Base-by-base conservation (phyloP, 1,140 invertebrate species). In the Drosophila punjabiensis region DNA sequence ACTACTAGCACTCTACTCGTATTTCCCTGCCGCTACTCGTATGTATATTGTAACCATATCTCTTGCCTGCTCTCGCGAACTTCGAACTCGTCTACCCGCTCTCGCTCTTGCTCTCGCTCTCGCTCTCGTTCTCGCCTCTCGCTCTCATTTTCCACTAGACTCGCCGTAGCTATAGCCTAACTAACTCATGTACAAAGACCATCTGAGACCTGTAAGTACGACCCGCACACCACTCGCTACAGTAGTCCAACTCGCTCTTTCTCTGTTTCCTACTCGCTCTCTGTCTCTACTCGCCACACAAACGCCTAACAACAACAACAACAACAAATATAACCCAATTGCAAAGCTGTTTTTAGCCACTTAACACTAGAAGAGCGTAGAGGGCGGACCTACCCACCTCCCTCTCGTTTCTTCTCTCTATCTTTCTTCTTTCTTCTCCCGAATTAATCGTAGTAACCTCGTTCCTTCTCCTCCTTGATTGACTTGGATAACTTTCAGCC, bases 131-230 rank as follows among this genome's bases (percentile, higher is more conserved):
- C 53, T 56, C 18, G 53, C 32, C 24, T 55, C 48, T 18, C 45
- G 52, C 28, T 83, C 53, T 62, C 39, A 48, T 37, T 79, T 62
- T 74, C 45, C 47, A 61, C 70, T 70, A 79, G 65, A 70, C 66
- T 76, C 69, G 82, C 66, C 78, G 79, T 86, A 86, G 83, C 52
- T 63, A 55, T 79, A 73, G 67, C 32, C 69, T 65, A 69, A 81
- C 47, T 20, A 74, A 74, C 70, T 75, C 65, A 79, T 85, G 79
- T 86, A 82, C 55, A 86, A 86, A 82, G 62, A 73, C 82, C 70
- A 70, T 88, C 74, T 80, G 52, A 68, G 67, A 88, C 50, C 59
- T 87, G 58, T 83, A 76, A 83, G 80, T 87, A 83, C 62, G 77
- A 45, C 41, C 37, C 63, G 59, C 67, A 64, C 65, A 71, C 59